Base-by-base conservation (phyloP, 1,140 invertebrate species). In the Rhopalosiphum maidis region DNA sequence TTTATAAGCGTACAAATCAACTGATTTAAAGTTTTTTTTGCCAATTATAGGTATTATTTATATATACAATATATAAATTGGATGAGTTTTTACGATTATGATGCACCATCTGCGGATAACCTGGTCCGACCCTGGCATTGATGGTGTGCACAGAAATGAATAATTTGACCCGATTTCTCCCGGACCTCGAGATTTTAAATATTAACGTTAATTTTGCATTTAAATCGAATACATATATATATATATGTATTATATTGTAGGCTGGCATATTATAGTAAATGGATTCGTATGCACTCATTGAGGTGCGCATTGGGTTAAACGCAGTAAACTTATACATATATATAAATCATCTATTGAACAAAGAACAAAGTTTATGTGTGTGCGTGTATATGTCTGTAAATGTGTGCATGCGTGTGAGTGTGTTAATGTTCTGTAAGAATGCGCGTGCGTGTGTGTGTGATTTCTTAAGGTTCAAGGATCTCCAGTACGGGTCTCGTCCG, bases 391-490 rank as follows among this genome's bases (percentile, higher is more conserved):
- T 43, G 41, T 30, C 55, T 60, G 90, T 22, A 43, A 22, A n/a
- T 92, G 82, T 55, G 77, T 51, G 90, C 9, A 25, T 60, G 60
- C 2, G n/a, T 35, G 86, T 8, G n/a, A 2, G 30, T 30, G 85
- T 48, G 43, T 30, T 7, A 51, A 5, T 30, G 30, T 68, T n/a
- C 23, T 60, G 55, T 60, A 25, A 30, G 5, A 7, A 25, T 60
- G 55, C 41, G 25, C 43, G 41, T 60, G 23, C 23, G 90, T 8
- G 68, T 22, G 60, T 92, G 91, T 54, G 48, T 51, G 90, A 92
- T 83, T 55, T 86, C 48, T 93, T 55, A 37, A 93, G 91, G 91
- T 93, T 93, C 91, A 93, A 93, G 91, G 91, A 93, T 93, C 91
- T 93, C 91, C 82, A 41, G 91, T 55, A 54, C 82, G 82, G 82